Conservation (phyloP, 2,113 vertebrate species). For the Drymodes brunneopygia region DNA sequence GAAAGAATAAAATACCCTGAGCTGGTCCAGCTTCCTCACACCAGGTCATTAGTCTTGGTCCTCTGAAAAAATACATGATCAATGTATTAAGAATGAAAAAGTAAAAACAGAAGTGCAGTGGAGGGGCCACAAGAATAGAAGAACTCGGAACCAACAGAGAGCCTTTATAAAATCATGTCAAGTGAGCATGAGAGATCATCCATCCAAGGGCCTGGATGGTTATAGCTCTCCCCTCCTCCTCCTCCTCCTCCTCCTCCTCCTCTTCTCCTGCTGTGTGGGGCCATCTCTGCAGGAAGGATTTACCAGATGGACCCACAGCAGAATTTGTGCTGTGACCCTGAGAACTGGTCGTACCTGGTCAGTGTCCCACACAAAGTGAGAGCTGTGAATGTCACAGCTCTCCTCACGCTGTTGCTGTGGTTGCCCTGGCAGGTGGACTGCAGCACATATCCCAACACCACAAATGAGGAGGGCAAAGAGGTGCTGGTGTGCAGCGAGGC, state of each 20-base stretch:
- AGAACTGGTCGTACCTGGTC: not conserved
- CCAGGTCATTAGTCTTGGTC: not conserved
- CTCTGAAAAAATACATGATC: not conserved
- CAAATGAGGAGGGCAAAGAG: not conserved
- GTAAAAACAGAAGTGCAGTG: not conserved
- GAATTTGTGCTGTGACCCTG: not conserved
- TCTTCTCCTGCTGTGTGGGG: not conserved
- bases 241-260: not conserved
- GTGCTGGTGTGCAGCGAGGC: not conserved
- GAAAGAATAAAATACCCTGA: not conserved
- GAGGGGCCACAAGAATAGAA: not conserved
- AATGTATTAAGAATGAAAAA: not conserved
- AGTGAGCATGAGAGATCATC: not conserved
- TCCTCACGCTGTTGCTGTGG: not conserved
- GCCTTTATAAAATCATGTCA: not conserved
- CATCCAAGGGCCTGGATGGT: too few species aligned
- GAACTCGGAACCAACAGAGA: not conserved
- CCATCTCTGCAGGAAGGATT: not conserved
- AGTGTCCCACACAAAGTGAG: not conserved
- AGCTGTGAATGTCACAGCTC: accelerated
- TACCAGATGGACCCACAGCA: not conserved
- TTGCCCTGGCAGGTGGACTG: slow-evolving; percentile 41
- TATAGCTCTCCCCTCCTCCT: not conserved
- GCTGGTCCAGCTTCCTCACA: not conserved
- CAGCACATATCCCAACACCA: not conserved